Conservation (phyloP, 1,140 invertebrate species). For the Rhagoletis pomonella region DNA sequence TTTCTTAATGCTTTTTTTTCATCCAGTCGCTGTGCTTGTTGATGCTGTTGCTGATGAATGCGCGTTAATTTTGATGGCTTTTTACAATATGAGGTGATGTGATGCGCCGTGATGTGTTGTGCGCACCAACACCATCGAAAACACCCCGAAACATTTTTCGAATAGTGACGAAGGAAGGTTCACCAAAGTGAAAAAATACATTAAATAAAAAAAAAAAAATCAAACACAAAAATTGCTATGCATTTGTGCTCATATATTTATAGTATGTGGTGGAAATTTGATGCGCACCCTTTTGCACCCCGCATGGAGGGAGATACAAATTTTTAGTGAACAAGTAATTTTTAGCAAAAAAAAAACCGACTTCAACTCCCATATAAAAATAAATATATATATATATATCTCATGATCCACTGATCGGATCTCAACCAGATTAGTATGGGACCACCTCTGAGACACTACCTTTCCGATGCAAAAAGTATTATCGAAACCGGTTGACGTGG, state of each 20-base stretch:
- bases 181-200: not conserved
- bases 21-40: constrained; percentile 49
- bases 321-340: not conserved
- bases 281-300: constrained; percentile 45
- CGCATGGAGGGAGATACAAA: not conserved
- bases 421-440: too few relatives aligned
- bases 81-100: constrained; percentile 41
- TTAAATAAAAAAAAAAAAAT: not conserved
- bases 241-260: not conserved
- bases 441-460: too few relatives aligned
- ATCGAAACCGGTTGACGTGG: too few relatives aligned
- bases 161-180: not conserved
- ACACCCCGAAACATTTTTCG: constrained; percentile 34
- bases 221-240: not conserved
- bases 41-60: constrained; percentile 60
- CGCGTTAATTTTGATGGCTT: constrained; percentile 66
- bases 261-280: constrained; percentile 27
- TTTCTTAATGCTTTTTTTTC: not conserved
- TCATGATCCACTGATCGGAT: too few relatives aligned
- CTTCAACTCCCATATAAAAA: too few relatives aligned
- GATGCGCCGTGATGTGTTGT: not conserved
- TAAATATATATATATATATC: too few relatives aligned
- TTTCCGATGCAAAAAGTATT: too few relatives aligned
- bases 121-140: constrained; percentile 29
- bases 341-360: too few relatives aligned